These are phyloP conservation scores for Eublepharis macularius DNA, from an alignment of 2,113 vertebrate genomes.

Conservation along the genomic window DNA sequence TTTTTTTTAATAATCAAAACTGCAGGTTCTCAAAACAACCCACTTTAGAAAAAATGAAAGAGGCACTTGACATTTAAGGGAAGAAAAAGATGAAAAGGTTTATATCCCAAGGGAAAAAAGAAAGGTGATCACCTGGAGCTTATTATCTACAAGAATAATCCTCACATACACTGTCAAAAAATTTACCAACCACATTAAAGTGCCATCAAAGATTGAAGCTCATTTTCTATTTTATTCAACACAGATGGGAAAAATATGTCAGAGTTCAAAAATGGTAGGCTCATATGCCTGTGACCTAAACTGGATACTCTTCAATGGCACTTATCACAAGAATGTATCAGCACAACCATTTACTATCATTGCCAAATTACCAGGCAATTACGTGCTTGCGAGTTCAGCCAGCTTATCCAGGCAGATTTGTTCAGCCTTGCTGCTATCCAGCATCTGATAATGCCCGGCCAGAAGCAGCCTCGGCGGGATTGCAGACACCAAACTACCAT, in stretches of 20 bases:
- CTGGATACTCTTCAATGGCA: neutral
- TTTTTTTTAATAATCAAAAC: neutral
- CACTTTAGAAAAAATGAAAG: neutral
- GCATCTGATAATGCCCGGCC: neutral
- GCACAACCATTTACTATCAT: neutral
- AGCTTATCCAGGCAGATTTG: neutral
- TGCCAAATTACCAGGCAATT: neutral
- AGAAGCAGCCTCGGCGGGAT: neutral
- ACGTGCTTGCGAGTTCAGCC: neutral
- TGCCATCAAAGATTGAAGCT: neutral
- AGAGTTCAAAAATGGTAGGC: constrained; percentile 39
- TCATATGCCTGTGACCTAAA: constrained; percentile 46
- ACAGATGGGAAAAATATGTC: neutral
- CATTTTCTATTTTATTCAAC: neutral
- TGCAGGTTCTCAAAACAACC: neutral
- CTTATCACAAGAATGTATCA: neutral
- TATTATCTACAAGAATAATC: neutral
- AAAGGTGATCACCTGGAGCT: neutral
- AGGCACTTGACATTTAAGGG: neutral
- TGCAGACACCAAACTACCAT: neutral
- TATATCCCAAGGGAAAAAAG: neutral
- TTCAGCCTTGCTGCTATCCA: neutral
- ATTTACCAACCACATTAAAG: neutral
- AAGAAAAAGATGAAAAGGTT: neutral
- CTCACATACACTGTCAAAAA: neutral